Evolutionary conservation across 2,888 invertebrate genomes (phyloP), one percentile per base, ranked within the genome.

Genomic region (Trichacis sp.): DNA sequence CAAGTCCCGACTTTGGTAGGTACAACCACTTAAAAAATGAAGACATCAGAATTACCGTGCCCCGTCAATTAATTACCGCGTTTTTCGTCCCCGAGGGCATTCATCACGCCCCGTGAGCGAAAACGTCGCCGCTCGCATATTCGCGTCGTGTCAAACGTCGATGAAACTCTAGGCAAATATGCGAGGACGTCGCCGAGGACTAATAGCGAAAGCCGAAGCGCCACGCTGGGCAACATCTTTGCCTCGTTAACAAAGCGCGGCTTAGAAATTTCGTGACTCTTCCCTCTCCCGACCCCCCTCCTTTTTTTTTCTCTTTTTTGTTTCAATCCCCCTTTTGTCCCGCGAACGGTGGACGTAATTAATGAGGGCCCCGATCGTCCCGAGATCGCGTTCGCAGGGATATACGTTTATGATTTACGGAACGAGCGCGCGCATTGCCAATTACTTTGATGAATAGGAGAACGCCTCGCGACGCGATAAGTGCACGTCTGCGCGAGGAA

Each of bases 221-320:
- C 68, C 75, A 73, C 71, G 74, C 75, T 73, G 73, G 54, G 75
- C 69, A 69, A 73, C 73, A 70, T 71, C 68, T 33, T 61, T 54
- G 51, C 65, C 73, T 73, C 70, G 73, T 70, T 73, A 76, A 72
- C 71, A 67, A 70, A 61, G 50, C 67, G 53, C 62, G 67, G 64
- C 65, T 71, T 70, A 71, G 69, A 68, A 60, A 68, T 58, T 68
- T 56, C 53, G 60, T 56, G 17, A 40, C 52, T 53, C 45, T 8
- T 29, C n/a, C n/a, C n/a, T n/a, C n/a, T n/a, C n/a, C n/a, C n/a
- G n/a, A n/a, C n/a, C 42, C 29, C 19, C 46, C 56, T 58, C 54
- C 38, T 53, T n/a, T n/a, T 49, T 46, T 20, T 19, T 64, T 15
- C 19, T 66, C 24, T 24, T 24, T 24, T 8, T 24, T 8, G 24